phyloP scores from a whole-genome alignment of 37 sponge, comb jelly and placozoan genomes.

The Aplysina aerophoba region DNA sequence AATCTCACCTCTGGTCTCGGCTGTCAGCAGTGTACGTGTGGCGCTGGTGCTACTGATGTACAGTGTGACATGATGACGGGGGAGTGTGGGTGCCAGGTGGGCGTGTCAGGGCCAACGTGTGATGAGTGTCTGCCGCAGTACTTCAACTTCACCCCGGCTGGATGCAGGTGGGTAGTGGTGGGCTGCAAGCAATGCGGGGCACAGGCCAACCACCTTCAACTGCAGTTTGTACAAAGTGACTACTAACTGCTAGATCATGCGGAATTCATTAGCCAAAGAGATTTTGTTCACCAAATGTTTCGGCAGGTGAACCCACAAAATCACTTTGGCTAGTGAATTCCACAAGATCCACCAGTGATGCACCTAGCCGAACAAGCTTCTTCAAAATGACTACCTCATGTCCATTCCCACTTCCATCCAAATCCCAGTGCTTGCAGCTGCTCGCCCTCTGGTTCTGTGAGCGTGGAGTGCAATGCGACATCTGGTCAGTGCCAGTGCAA shows the following conservation, averaged over 20 bases:
- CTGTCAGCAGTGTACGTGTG: conserved; percentile 64
- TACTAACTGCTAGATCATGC: too few relatives aligned
- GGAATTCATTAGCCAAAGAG: too few relatives aligned
- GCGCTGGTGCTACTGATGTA: conserved; percentile 36
- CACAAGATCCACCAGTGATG: too few relatives aligned
- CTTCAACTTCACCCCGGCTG: conserved; percentile 57
- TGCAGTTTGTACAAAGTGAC: too few relatives aligned
- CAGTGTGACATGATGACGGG: conserved; percentile 62
- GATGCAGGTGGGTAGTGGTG: conserved; percentile 62
- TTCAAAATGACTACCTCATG: neutral
- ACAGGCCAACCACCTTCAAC: too few relatives aligned
- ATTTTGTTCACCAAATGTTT: too few relatives aligned
- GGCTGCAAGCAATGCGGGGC: neutral
- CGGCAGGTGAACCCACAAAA: too few relatives aligned
- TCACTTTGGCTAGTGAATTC: too few relatives aligned
- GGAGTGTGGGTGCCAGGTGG: conserved; percentile 63
- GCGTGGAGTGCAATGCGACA: conserved; percentile 25
- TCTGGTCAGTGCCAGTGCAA: conserved; percentile 72
- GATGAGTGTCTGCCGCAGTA: conserved; percentile 47
- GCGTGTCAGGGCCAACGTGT: conserved; percentile 74
- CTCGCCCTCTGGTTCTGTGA: conserved; percentile 28
- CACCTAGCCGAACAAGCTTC: too few relatives aligned
- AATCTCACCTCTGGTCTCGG: conserved; percentile 27
- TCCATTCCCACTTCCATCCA: conserved; percentile 9
- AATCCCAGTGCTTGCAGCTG: conserved; percentile 49